Base-by-base conservation (phyloP, 2,113 vertebrate genomes). In the Calonectris borealis region DNA sequence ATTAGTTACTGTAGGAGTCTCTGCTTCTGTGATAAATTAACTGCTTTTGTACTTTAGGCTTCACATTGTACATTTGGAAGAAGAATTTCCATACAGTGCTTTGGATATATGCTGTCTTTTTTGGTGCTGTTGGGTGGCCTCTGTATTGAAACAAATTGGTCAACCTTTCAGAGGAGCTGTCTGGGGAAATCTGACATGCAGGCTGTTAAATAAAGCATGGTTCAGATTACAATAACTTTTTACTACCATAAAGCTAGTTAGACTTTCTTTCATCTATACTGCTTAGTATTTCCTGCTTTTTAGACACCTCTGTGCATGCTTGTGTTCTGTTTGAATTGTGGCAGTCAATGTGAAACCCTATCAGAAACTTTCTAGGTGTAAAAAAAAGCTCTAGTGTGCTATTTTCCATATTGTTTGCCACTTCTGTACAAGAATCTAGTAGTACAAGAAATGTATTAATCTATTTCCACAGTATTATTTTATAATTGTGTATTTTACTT, bases 21-120 rank as follows among this genome's bases (percentile, higher is more conserved):
- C 55, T 88, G 81, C 94, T 96, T 94, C 61, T 95, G 86, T 98
- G 97, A 98, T 97, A 96, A 98, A 98, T 98, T 97, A 97, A 91
- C 94, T 90, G 83, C 95, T 95, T 97, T 97, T 96, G 94, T 96
- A 90, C 94, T 93, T 95, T 73, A 95, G 96, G 92, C 93, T 97
- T 82, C 94, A 95, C 96, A 84, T 64, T 87, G 83, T 96, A 86
- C 64, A 68, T 95, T 95, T 95, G 92, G 93, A 92, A 96, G 93
- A 97, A 96, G 95, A 97, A 97, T 97, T 98, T 97, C 96, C 93
- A 90, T 95, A 78, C 40, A 84, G 70, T 87, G 60, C 49, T 72
- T 62, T 95, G 70, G 32, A 64, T 84, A 81, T 83, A 93, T 1
- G 14, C 60, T 97, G 86, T 71, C 76, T 94, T 95, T 94, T 94